phyloP scores from a whole-genome alignment of 2,113 vertebrate genomes.

The Noturus placidus region DNA sequence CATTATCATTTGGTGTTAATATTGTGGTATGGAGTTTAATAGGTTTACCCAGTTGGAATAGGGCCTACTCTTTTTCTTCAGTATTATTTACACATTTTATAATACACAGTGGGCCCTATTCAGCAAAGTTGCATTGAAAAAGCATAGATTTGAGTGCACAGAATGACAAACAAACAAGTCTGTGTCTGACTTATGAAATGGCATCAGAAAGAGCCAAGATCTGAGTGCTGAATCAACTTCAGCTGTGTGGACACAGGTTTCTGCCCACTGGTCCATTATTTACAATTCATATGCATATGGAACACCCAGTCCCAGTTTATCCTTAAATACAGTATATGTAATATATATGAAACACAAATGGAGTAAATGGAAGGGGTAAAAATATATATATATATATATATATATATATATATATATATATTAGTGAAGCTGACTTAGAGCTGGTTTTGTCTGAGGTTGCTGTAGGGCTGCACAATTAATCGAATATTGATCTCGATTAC shows the following conservation, averaged over 20 bases:
- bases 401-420: too few species aligned
- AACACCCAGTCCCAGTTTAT: not conserved
- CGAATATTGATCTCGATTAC: too few species aligned
- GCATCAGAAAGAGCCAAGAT: not conserved
- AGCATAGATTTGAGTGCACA: not conserved
- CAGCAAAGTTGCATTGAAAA: not conserved
- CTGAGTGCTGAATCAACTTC: not conserved
- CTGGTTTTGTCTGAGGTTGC: not conserved
- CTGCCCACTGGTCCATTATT: not conserved
- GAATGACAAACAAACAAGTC: constrained; percentile 9
- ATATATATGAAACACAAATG: not conserved
- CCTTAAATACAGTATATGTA: not conserved
- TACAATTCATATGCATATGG: not conserved
- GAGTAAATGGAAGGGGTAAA: not conserved
- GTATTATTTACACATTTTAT: not conserved
- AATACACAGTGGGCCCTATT: not conserved
- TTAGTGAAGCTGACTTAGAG: not conserved
- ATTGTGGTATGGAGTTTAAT: not conserved
- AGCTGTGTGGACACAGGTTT: not conserved
- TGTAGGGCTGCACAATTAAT: too few species aligned
- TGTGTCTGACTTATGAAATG: not conserved
- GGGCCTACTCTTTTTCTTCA: not conserved
- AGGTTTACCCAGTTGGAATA: not conserved
- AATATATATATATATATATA: not conserved
- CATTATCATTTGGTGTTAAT: not conserved